Base-by-base conservation (phyloP, 2,113 vertebrate species). In the Thinocorus orbignyianus region DNA sequence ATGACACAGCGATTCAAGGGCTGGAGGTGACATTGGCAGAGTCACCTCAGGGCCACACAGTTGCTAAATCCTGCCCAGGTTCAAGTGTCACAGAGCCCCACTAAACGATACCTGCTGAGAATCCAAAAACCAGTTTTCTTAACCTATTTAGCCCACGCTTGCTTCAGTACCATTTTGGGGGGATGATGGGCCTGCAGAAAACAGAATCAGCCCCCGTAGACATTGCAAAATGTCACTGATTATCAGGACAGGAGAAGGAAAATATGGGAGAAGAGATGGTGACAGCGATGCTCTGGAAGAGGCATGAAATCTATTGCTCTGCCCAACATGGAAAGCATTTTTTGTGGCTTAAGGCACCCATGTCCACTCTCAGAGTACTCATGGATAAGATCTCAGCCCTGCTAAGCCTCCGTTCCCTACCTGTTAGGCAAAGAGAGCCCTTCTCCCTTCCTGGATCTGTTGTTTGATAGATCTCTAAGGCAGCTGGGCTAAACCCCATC, bases 11-110 rank as follows among this genome's bases (percentile, higher is more conserved):
- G 22, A 46, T n/a, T 76, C 66, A 17, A 12, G 4, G n/a, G 44
- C 82, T 70, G 35, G 61, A 92, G 73, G 73, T 94, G 95, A 96
- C 92, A 76, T 72, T 86, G 92, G 52, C 68, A 86, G 44, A 88
- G 19, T 24, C 64, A 61, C 42, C 30, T 7, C 48, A n/a, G 39
- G 48, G 76, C 57, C 57, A 64, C 7, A 4, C 3, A 49, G 13
- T 9, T 54, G 37, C 49, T 74, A 42, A 95, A 48, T 70, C 46
- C 23, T 81, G 25, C 31, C 17, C 33, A 13, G 76, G 35, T 33
- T 86, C 4, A 60, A 51, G n/a, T 30, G 30, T 41, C 60, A n/a
- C 28, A 51, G 25, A 78, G 11, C 5, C 17, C 28, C 48, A 48
- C 8, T 68, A 46, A 57, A 55, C 1, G 1, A 44, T 77, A 80